Evolutionary conservation across 1,140 invertebrate genomes (phyloP), one percentile per base, ranked within the genome.

Genomic region (Archegozetes longisetosus): DNA sequence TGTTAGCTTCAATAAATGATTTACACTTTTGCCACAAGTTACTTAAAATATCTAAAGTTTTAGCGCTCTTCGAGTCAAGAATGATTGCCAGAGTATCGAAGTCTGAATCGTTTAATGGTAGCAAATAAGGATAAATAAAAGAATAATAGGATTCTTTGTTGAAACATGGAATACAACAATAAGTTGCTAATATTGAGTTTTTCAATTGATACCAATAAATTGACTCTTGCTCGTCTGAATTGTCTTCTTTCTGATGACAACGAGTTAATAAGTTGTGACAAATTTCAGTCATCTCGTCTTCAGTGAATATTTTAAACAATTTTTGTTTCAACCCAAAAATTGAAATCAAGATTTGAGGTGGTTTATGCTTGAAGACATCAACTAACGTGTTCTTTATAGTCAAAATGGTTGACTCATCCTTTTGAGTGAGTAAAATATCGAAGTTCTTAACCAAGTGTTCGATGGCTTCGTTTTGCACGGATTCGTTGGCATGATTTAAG

Each of bases 361-460:
- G 29, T 20, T 60, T 53, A 53, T 63, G 57, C 4, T 9, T 51
- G 23, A 65, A 60, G 32, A 52, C 48, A 2, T 29, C 20, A 20
- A 17, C 26, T 25, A 65, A 26, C n/a, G 47, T 46, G n/a, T 50
- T 32, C 58, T 48, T 55, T 14, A 65, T 60, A 47, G 62, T 58
- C 4, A 32, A 22, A 1, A 17, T n/a, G 55, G 61, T 57, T 1
- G 23, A n/a, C 25, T 50, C 9, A 27, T 61, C 23, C 46, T 48
- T n/a, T 1, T 59, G n/a, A 23, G n/a, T 25, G 13, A 58, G 14
- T 49, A 58, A 24, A 25, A 17, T 26, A 20, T 50, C 20, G 26
- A 58, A 50, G 50, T 58, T 49, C 26, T 51, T 20, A 2, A 25
- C 48, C 24, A 58, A 58, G 29, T 58, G 23, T 3, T 24, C 13